phyloP scores from a whole-genome alignment of 2,888 invertebrate genomes.

The Stenoptilia bipunctidactyla region DNA sequence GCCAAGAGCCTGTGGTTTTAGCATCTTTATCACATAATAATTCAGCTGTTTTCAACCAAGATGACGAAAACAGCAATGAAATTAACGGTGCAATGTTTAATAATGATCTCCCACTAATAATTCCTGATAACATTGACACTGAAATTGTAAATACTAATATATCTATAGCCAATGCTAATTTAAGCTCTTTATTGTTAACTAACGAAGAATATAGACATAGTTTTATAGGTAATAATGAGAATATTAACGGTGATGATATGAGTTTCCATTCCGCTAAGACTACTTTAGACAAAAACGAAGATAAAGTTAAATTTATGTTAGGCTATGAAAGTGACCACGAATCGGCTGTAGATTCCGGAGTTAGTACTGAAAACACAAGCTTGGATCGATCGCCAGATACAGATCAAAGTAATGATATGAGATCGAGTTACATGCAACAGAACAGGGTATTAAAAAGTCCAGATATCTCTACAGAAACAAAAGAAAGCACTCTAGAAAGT shows the following conservation, averaged over 20 bases:
- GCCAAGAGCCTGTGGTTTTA: constrained; percentile 68
- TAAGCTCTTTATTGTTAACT: constrained; percentile 69
- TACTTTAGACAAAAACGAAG: constrained; percentile 35
- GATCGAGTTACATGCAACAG: constrained; percentile 44
- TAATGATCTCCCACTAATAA: constrained; percentile 45
- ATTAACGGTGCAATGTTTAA: constrained; percentile 32
- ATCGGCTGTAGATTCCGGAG: constrained; percentile 74
- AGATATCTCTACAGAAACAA: constrained; percentile 27
- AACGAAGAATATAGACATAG: constrained; percentile 54
- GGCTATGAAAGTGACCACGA: constrained; percentile 64
- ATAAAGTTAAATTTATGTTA: constrained; percentile 55
- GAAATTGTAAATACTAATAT: constrained; percentile 62
- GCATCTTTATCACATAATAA: constrained; percentile 64
- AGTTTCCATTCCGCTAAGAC: constrained; percentile 51
- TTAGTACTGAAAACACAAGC: constrained; percentile 81
- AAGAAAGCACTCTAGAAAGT: constrained; percentile 35
- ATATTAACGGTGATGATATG: constrained; percentile 28
- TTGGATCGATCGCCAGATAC: constrained; percentile 75
- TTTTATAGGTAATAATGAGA: constrained; percentile 33
- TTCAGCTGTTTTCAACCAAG: constrained; percentile 53
- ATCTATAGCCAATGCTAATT: constrained; percentile 74
- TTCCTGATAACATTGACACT: constrained; percentile 51
- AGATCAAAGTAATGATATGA: constrained; percentile 50
- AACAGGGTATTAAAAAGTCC: constrained; percentile 53
- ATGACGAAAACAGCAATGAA: constrained; percentile 33